Evolutionary conservation across 2,113 vertebrate genomes (phyloP).

Genomic region (Cyanoderma ruficeps): DNA sequence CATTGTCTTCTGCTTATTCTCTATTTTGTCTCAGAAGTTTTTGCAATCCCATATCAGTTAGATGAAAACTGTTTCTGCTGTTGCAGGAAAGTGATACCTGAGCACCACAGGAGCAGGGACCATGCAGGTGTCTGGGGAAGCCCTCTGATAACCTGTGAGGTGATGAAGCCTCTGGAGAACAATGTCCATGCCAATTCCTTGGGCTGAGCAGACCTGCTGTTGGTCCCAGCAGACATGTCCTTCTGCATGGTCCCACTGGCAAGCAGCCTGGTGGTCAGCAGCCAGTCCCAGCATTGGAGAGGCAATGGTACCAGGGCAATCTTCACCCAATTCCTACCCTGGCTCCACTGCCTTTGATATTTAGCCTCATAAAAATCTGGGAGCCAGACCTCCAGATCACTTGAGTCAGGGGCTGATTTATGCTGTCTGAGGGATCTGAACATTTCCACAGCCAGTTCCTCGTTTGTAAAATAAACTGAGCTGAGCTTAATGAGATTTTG

Average conservation of each 20-base stretch:
- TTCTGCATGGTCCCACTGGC: accelerated
- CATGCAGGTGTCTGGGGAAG: accelerated
- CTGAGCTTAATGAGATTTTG: slow-evolving; percentile 3
- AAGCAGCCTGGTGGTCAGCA: background rate
- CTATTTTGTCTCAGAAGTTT: background rate
- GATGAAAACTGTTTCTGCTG: background rate
- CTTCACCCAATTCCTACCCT: background rate
- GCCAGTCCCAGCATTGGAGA: accelerated
- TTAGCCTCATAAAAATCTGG: background rate
- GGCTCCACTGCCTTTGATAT: background rate
- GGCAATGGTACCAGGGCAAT: background rate
- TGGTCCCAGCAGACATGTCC: background rate
- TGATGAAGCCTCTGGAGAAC: background rate
- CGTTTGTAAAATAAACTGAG: slow-evolving; percentile 19
- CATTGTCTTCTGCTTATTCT: background rate
- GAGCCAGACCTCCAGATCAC: background rate
- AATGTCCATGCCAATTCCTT: accelerated
- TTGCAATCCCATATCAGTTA: background rate
- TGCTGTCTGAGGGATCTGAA: slow-evolving; percentile 2
- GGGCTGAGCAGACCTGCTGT: background rate
- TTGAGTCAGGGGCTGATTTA: background rate
- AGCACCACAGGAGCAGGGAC: accelerated
- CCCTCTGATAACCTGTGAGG: background rate
- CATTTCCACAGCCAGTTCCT: background rate
- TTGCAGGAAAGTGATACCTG: background rate